These are phyloP conservation scores for Stichopus horrens DNA, from an alignment of 53 echinoderm and acorn worm species.

Conservation along the genomic window DNA sequence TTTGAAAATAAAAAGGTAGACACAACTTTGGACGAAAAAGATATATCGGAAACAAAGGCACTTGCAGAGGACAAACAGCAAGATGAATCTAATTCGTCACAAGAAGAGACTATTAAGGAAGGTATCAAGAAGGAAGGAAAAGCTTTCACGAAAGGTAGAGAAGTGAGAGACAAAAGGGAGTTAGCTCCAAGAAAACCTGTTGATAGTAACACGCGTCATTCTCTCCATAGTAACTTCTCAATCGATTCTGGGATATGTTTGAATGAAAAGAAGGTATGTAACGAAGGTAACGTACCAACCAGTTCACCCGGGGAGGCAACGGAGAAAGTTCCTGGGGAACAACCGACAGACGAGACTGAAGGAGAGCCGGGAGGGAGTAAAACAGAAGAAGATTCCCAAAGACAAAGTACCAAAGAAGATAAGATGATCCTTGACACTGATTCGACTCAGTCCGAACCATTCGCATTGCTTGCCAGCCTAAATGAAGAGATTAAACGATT, in stretches of 20 bases:
- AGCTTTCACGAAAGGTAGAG: not conserved
- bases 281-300: not conserved
- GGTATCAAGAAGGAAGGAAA: not conserved
- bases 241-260: slow-evolving; percentile 91
- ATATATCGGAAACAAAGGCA: not conserved
- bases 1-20: not conserved
- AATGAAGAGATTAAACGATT: not conserved
- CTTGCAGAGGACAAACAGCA: not conserved
- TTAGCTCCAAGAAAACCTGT: not conserved
- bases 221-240: slow-evolving; percentile 84
- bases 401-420: no score
- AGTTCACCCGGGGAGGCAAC: no score
- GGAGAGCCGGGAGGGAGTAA: not conserved
- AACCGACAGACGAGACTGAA: not conserved
- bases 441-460: no score
- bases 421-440: no score
- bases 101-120: not conserved
- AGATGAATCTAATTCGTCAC: not conserved
- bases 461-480: no score
- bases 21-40: not conserved
- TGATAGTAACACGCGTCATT: slow-evolving; percentile 61
- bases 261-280: slow-evolving; percentile 54
- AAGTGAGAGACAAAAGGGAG: not conserved
- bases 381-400: not conserved
- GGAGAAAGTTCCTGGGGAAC: not conserved